Evolutionary conservation across 2,888 invertebrate genomes (phyloP).

Genomic region (Loripinus fragilis): DNA sequence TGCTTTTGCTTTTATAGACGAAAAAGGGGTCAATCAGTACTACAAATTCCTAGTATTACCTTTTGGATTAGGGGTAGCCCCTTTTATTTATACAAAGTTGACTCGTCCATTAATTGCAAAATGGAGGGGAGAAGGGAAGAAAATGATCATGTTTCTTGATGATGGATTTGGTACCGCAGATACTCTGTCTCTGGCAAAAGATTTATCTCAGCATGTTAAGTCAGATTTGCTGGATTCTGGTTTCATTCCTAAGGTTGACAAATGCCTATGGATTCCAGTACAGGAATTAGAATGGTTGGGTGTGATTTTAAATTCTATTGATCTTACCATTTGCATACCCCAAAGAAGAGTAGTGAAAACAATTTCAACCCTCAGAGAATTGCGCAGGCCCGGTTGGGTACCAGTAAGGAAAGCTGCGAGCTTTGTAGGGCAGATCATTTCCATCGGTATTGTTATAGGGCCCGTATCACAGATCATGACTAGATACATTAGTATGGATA

Average conservation of each 20-base stretch:
- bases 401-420: slow-evolving; percentile 15
- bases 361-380: neutral
- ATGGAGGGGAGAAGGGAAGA: slow-evolving; percentile 31
- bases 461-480: neutral
- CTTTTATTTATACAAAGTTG: slow-evolving; percentile 39
- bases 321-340: slow-evolving; percentile 29
- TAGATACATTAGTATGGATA: slow-evolving; percentile 11
- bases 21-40: neutral
- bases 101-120: slow-evolving; percentile 37
- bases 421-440: slow-evolving; percentile 17
- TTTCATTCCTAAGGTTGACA: slow-evolving; percentile 33
- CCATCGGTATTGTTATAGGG: slow-evolving; percentile 18
- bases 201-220: slow-evolving; percentile 17
- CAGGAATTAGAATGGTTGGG: slow-evolving; percentile 46
- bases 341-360: slow-evolving; percentile 23
- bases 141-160: slow-evolving; percentile 45
- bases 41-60: slow-evolving; percentile 34
- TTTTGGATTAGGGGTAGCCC: slow-evolving; percentile 25
- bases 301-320: slow-evolving; percentile 28
- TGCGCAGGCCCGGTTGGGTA: neutral
- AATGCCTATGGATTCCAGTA: slow-evolving; percentile 26
- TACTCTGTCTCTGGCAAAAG: neutral
- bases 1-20: neutral
- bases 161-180: slow-evolving; percentile 48
- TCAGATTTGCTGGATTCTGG: slow-evolving; percentile 41